Base-by-base conservation (phyloP, 2,797 vertebrate species). In the Leptodactylus fallax region DNA sequence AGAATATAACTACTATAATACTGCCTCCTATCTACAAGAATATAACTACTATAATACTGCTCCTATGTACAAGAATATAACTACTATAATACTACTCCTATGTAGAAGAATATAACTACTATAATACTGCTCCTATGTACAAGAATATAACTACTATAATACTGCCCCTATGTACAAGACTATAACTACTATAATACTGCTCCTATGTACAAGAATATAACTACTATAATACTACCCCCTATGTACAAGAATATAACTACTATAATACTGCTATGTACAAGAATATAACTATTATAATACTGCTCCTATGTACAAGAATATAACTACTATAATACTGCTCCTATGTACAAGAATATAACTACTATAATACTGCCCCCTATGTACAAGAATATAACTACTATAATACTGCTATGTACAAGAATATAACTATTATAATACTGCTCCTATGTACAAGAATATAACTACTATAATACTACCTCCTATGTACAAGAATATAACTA, bases 131-230 rank as follows among this genome's bases (percentile, higher is more conserved):
- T 7, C 17, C 71, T 47, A 72, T 49, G 45, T 72, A 72, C 36
- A 47, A 47, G 71, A 51, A 51, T 51, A 51, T 58, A 58, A 58
- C 56, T 58, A 58, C 56, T 58, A 58, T 58, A 58, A 58, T 58
- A n/a, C n/a, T n/a, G n/a, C 1, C n/a, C 56, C 56, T 67, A 67
- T 25, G n/a, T 63, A 63, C 63, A 67, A 67, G 63, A 67, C 14
- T 67, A 67, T 67, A 67, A 27, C 63, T 67, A 25, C 63, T 67
- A 67, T 67, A 65, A 65, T 23, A 65, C 61, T 65, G 7, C 11
- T 12, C 65, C 65, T 67, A 67, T 67, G 65, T 67, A 67, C 65
- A 67, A 61, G 60, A 61, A 67, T 27, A 67, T 67, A 67, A 67
- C 65, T 67, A 67, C 65, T 67, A 27, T 67, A 67, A 27, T 67